Evolutionary conservation across 2,113 vertebrate genomes (phyloP).

Genomic region (Cavia porcellus): DNA sequence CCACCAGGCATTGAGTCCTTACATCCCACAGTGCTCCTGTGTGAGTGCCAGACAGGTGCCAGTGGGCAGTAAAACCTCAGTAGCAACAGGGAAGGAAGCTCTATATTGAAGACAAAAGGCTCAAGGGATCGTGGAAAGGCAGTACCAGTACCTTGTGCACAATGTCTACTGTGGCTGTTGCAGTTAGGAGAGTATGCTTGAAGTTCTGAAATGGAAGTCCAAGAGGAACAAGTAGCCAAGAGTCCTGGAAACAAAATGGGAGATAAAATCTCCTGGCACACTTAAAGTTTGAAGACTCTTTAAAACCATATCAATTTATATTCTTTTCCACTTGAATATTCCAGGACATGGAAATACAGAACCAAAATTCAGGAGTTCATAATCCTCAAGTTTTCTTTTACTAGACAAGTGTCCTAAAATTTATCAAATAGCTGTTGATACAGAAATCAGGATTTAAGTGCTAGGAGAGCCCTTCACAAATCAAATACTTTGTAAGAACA

Average conservation of each 20-base stretch:
- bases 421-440: conserved; percentile 37
- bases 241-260: background rate
- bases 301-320: background rate
- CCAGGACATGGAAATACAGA: background rate
- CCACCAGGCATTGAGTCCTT: background rate
- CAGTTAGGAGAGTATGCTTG: background rate
- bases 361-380: background rate
- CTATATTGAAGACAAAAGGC: background rate
- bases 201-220: conserved; percentile 9
- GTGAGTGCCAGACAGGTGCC: background rate
- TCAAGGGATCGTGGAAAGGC: background rate
- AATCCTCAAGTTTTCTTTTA: conserved; percentile 21
- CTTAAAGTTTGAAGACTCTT: background rate
- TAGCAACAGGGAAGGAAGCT: background rate
- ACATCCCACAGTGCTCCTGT: accelerated
- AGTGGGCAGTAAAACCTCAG: background rate
- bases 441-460: conserved; percentile 52
- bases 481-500: conserved; percentile 56
- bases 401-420: background rate
- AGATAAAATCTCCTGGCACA: background rate
- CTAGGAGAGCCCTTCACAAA: conserved; percentile 45
- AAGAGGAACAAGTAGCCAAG: background rate
- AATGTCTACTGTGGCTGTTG: background rate
- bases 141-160: background rate
- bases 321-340: conserved; percentile 28